Evolutionary conservation across 2,888 invertebrate genomes (phyloP), one percentile per base, ranked within the genome.

Genomic region (Panorpa germanica): DNA sequence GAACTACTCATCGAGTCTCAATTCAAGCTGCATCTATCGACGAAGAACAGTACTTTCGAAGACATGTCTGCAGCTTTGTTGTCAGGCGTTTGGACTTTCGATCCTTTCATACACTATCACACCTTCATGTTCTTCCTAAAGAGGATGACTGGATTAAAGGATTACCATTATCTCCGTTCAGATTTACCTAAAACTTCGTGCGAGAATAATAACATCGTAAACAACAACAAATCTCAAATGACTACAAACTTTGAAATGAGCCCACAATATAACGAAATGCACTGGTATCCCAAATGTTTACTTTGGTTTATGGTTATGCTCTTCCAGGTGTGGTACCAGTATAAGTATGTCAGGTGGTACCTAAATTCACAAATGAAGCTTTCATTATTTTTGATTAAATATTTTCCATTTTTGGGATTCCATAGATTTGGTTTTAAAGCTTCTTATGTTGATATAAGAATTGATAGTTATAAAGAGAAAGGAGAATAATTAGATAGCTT

Each of bases 391-490:
- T 44, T 78, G 0, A 68, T 73, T 48, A 65, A 65, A 38, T 62
- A 70, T 31, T 70, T 67, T 42, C 81, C 82, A 0, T 70, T 70
- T 39, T 41, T 78, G 24, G 75, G 75, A 1, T 70, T 71, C 48
- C 63, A 63, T 42, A 59, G 54, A 21, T 77, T 64, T 44, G 78
- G 78, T 4, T 45, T 62, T 4, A 58, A 56, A 35, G 48, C 61
- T 10, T 64, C 75, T 0, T 53, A n/a, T n/a, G n/a, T n/a, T n/a
- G n/a, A n/a, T n/a, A n/a, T n/a, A n/a, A n/a, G n/a, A n/a, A n/a
- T n/a, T n/a, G n/a, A n/a, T n/a, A n/a, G n/a, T n/a, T n/a, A n/a
- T n/a, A n/a, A n/a, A n/a, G n/a, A n/a, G n/a, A n/a, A n/a, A n/a
- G n/a, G n/a, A n/a, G n/a, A n/a, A n/a, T n/a, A n/a, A n/a, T n/a